Evolutionary conservation across 2,888 invertebrate genomes (phyloP).

Genomic region (Aproaerema taeniolella): DNA sequence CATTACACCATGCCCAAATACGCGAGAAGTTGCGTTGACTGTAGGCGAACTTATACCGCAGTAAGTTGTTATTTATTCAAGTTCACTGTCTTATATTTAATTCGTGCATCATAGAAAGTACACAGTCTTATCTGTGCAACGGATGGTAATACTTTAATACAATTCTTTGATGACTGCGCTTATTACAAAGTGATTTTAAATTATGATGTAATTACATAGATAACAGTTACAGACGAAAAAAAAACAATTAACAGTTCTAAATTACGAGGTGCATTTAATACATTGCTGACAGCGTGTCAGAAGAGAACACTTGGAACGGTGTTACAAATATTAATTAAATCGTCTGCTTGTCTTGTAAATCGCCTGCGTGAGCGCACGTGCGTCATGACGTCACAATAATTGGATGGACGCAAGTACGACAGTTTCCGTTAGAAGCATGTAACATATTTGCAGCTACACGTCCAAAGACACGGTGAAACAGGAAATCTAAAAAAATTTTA

Average conservation of each 20-base stretch:
- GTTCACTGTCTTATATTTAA: too few relatives aligned
- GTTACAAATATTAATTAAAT: slow-evolving; percentile 1
- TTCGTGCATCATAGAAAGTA: too few relatives aligned
- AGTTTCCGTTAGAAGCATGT: too few relatives aligned
- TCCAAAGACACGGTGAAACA: too few relatives aligned
- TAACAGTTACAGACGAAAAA: slow-evolving; percentile 5
- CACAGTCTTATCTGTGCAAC: not conserved
- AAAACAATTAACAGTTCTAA: slow-evolving; percentile 7
- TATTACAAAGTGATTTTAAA: not conserved
- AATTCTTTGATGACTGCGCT: not conserved
- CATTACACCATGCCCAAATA: too few relatives aligned
- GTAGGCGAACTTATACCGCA: too few relatives aligned
- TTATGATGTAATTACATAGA: slow-evolving; percentile 1
- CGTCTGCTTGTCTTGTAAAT: not conserved
- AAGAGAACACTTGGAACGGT: slow-evolving; percentile 2
- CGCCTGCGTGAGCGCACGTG: not conserved
- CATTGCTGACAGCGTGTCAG: slow-evolving; percentile 10
- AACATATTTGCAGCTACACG: too few relatives aligned
- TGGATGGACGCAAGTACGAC: too few relatives aligned
- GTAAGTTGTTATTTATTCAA: too few relatives aligned
- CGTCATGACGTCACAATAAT: too few relatives aligned
- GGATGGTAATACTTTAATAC: not conserved
- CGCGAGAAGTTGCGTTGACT: too few relatives aligned
- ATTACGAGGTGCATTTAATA: not conserved
- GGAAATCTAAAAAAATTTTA: too few relatives aligned